Evolutionary conservation across 2,113 vertebrate genomes (phyloP), one percentile per base, ranked within the genome.

Genomic region (Synodontis membranacea): DNA sequence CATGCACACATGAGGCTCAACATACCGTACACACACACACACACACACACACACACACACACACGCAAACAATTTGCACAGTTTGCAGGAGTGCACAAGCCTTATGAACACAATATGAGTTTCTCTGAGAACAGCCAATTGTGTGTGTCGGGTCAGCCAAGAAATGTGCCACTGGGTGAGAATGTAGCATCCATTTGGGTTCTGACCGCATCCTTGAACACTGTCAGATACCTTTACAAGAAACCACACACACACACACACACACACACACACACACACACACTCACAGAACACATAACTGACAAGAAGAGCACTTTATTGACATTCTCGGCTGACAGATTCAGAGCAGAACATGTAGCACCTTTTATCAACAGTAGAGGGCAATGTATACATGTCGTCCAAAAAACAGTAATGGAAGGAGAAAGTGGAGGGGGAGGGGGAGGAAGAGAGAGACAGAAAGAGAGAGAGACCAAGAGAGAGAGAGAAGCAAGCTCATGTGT

Each of bases 331-430:
- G 66, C 46, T 70, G 60, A 88, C 79, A 90, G 21, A 82, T 79
- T 80, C 37, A 84, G 62, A 48, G 52, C 74, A 80, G 72, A 74
- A 7, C 46, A 9, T 83, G 89, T 78, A n/a, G 0, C 90, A 84
- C 39, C 0, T 34, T 23, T 56, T 66, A 9, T 60, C 25, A 44
- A 91, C 95, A 94, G 91, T 88, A 95, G 95, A 94, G 93, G 86
- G 93, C 80, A 91, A 92, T 95, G 92, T 91, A 91, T 87, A 34
- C 52, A 70, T 78, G 68, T n/a, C n/a, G 21, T 72, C 62, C 34
- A 58, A 81, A 39, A 81, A 74, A 54, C 23, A 34, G n/a, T n/a
- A 46, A 4, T 8, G 4, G 54, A 21, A 37, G 17, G 46, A 54
- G 48, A 19, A 79, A 11, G 34, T 79, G 31, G 50, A 37, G 50